phyloP scores from a whole-genome alignment of 2,113 vertebrate genomes.

The Rhinoderma darwinii region DNA sequence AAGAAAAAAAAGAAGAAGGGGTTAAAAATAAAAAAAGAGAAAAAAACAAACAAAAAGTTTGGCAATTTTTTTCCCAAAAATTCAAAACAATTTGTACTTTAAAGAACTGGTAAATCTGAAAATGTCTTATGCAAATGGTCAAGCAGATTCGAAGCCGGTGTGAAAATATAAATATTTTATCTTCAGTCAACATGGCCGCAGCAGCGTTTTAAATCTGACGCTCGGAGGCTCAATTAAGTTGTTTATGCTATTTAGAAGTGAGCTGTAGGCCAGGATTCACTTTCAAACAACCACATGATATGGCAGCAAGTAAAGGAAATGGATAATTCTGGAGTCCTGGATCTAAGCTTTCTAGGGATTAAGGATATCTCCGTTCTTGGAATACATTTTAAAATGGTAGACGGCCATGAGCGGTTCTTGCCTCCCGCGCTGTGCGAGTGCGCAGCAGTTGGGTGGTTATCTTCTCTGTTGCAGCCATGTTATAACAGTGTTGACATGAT shows the following conservation, averaged over 20 bases:
- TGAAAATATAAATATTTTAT: not conserved
- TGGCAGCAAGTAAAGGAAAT: not conserved
- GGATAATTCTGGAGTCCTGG: not conserved
- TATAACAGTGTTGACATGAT: not conserved
- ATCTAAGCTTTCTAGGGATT: conserved; percentile 11
- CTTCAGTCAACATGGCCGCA: not conserved
- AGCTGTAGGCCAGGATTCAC: conserved; percentile 17
- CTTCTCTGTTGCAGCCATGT: not conserved
- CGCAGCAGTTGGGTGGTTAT: not conserved
- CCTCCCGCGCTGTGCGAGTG: not conserved
- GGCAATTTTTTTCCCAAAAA: not conserved
- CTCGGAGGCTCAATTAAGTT: conserved; percentile 3
- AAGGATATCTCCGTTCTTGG: not conserved
- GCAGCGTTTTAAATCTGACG: not conserved
- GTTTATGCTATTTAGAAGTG: not conserved
- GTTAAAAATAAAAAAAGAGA: not conserved
- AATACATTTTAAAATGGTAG: not conserved
- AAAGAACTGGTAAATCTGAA: not conserved
- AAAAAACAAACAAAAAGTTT: too few species aligned
- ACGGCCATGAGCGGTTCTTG: not conserved
- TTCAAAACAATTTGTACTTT: not conserved
- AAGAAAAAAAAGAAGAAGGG: not conserved
- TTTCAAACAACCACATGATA: not conserved
- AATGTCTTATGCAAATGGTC: conserved; percentile 23
- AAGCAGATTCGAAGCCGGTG: not conserved